Percentiles rank a stretch among this genome's conserved stretches.
Evolutionary conservation across 1,140 invertebrate species (phyloP).

Genomic region (Brachionus manjavacas): DNA sequence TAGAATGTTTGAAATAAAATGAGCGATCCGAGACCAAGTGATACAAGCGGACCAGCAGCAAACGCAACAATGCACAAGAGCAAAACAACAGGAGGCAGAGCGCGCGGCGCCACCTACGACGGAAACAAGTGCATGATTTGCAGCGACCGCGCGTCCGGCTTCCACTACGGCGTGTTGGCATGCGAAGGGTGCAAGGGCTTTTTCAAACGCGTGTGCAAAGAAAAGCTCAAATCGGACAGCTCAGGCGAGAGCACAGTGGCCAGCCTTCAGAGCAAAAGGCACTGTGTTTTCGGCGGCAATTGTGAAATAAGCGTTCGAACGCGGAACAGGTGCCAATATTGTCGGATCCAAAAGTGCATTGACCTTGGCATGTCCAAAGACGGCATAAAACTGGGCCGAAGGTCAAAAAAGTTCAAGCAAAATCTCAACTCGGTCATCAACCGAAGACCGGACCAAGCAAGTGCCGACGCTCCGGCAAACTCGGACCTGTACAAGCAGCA

Average conservation of each 20-base stretch:
- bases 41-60: background rate
- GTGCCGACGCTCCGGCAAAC: background rate
- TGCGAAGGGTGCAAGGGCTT: conserved; percentile 61
- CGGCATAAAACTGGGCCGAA: conserved; percentile 99
- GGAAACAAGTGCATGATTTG: conserved; percentile 55
- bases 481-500: background rate
- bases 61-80: background rate
- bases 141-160: conserved; percentile 58
- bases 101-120: conserved; percentile 34
- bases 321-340: conserved; percentile 97
- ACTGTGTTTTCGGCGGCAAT: conserved; percentile 25
- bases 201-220: conserved; percentile 51
- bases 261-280: conserved; percentile 49
- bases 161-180: conserved; percentile 59
- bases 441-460: background rate
- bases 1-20: background rate
- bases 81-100: background rate
- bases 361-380: conserved; percentile 97
- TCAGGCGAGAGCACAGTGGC: background rate
- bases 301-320: conserved; percentile 60
- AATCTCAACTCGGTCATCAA: conserved; percentile 4
- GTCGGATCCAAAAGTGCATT: conserved; percentile 96
- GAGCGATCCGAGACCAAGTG: background rate
- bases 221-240: background rate
- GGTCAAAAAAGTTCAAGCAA: conserved; percentile 80